Conservation (phyloP, 2,797 vertebrate genomes). For the Coregonus ussuriensis region DNA sequence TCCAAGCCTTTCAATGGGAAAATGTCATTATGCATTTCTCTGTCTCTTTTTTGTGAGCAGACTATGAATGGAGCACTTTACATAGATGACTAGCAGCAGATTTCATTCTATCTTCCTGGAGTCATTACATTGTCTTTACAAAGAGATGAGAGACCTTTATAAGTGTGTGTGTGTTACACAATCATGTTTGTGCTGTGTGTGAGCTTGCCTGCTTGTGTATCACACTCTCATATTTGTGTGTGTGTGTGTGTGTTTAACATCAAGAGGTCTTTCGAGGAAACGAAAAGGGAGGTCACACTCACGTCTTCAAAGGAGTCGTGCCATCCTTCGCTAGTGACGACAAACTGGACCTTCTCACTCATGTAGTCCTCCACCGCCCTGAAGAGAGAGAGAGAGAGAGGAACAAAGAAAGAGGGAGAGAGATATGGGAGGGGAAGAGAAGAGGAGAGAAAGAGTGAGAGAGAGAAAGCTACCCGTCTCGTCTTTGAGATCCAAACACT, state of each 20-base stretch:
- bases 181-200: not conserved
- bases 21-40: not conserved
- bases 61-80: conserved; percentile 3
- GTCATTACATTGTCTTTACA: conserved; percentile 8
- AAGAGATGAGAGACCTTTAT: not conserved
- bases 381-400: not conserved
- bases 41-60: not conserved
- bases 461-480: not conserved
- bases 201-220: not conserved
- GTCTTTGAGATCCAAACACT: too few relatives aligned
- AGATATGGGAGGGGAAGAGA: not conserved
- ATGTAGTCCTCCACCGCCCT: conserved; percentile 89
- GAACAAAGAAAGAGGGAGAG: too few relatives aligned
- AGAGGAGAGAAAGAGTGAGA: not conserved
- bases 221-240: not conserved
- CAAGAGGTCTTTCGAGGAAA: not conserved
- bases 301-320: conserved; percentile 91
- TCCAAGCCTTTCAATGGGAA: not conserved
- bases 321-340: conserved; percentile 90
- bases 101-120: not conserved
- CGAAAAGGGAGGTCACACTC: conserved; percentile 47
- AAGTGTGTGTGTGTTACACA: not conserved
- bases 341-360: conserved; percentile 89
- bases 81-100: conserved; percentile 8
- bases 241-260: not conserved